phyloP scores from a whole-genome alignment of 2,113 vertebrate species.

The Columba janthina region DNA sequence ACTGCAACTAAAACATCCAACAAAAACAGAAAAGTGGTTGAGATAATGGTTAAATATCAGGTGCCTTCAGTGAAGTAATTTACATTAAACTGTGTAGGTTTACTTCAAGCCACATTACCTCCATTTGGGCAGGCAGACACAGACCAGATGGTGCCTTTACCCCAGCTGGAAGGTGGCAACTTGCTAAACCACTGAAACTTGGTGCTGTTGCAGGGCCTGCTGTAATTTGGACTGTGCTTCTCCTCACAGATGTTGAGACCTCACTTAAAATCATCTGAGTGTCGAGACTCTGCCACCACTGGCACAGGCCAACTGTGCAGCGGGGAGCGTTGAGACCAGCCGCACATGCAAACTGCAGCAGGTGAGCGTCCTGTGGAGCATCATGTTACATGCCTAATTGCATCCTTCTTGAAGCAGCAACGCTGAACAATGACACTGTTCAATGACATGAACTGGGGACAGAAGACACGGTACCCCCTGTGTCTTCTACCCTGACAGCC shows the following conservation, averaged over 20 bases:
- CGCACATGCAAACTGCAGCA: background rate
- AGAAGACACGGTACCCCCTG: background rate
- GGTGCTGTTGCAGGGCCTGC: background rate
- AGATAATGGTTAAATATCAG: background rate
- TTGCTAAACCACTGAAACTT: background rate
- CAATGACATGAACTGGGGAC: background rate
- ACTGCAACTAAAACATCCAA: background rate
- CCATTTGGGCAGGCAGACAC: background rate
- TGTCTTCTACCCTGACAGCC: background rate
- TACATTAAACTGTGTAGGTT: background rate
- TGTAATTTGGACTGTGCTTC: background rate
- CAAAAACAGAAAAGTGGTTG: background rate
- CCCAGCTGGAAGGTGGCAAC: background rate
- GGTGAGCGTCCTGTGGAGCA: fast-evolving
- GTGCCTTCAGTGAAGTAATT: background rate
- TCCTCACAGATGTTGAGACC: background rate
- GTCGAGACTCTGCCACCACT: background rate
- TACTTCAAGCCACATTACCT: background rate
- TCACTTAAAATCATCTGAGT: background rate
- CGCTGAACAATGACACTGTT: background rate
- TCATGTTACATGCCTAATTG: too few relatives aligned
- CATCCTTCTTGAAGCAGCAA: background rate
- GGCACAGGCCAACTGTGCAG: too few relatives aligned
- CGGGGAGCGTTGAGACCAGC: background rate
- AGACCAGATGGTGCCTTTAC: background rate